Percentiles rank a stretch among this genome's conserved stretches.
These are phyloP conservation scores for Phymanthus crucifer DNA, from an alignment of 92 coral and sea anemone species.

Conservation along the genomic window DNA sequence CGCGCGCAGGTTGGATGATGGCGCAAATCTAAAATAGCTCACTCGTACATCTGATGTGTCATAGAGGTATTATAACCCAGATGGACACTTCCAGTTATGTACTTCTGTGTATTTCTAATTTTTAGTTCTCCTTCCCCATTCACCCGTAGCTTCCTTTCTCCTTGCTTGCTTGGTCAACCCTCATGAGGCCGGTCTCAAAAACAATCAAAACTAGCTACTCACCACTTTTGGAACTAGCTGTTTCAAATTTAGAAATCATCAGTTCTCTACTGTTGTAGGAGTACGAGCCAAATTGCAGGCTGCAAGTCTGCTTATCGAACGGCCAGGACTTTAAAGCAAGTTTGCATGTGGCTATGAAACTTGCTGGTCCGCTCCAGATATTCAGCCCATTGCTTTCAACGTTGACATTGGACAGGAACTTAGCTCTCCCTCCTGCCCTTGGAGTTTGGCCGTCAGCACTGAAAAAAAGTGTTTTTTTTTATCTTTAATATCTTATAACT, in stretches of 20 bases:
- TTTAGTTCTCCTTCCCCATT: no score
- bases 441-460: constrained; percentile 57
- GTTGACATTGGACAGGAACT: constrained; percentile 38
- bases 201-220: not conserved
- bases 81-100: no score
- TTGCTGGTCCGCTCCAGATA: constrained; percentile 56
- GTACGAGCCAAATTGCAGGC: constrained; percentile 46
- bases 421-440: constrained; percentile 50
- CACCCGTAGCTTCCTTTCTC: no score
- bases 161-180: no score
- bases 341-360: constrained; percentile 48
- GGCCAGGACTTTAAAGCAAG: constrained; percentile 59
- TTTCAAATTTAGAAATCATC: constrained; percentile 24
- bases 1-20: no score
- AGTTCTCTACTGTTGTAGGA: constrained; percentile 32
- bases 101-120: no score
- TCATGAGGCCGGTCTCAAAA: no score
- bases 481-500: no score
- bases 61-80: no score
- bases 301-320: constrained; percentile 55
- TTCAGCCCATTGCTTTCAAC: constrained; percentile 37
- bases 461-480: not conserved
- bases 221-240: constrained; percentile 5
- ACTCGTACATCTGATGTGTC: no score
- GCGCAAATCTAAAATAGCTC: no score